These are phyloP conservation scores for Meloidogyne chitwoodi DNA, from an alignment of 1,140 invertebrate genomes.

Conservation along the genomic window DNA sequence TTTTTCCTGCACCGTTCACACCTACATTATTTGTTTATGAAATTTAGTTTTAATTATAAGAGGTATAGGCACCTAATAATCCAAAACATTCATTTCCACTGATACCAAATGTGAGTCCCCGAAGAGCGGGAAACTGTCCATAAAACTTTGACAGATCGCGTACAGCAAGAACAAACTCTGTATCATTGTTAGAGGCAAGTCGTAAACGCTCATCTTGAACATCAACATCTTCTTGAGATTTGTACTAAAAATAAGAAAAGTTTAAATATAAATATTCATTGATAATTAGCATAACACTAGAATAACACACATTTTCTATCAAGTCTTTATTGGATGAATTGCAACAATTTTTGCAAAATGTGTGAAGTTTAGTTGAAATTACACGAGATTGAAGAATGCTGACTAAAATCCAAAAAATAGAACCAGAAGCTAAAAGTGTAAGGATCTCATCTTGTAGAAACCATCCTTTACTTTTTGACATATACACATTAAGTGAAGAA, in stretches of 20 bases:
- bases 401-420: slow-evolving; percentile 36
- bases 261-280: not conserved
- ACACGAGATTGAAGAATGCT: slow-evolving; percentile 31
- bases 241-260: not conserved
- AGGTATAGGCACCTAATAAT: slow-evolving; percentile 45
- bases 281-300: not conserved
- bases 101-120: slow-evolving; percentile 44
- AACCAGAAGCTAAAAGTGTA: slow-evolving; percentile 37
- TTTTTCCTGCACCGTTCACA: slow-evolving; percentile 49
- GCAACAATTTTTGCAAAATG: not conserved
- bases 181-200: slow-evolving; percentile 8
- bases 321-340: not conserved
- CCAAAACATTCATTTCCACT: slow-evolving; percentile 44
- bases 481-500: slow-evolving; percentile 5
- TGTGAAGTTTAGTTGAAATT: not conserved
- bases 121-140: slow-evolving; percentile 37
- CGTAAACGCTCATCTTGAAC: slow-evolving; percentile 31
- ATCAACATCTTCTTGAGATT: slow-evolving; percentile 37
- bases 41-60: not conserved
- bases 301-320: not conserved
- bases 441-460: not conserved
- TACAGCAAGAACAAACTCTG: slow-evolving; percentile 32
- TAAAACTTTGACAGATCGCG: slow-evolving; percentile 43
- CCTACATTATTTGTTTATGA: slow-evolving; percentile 22
- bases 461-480: not conserved